Conservation (phyloP, 2,113 vertebrate genomes). For the Coptodon bakossiorum region DNA sequence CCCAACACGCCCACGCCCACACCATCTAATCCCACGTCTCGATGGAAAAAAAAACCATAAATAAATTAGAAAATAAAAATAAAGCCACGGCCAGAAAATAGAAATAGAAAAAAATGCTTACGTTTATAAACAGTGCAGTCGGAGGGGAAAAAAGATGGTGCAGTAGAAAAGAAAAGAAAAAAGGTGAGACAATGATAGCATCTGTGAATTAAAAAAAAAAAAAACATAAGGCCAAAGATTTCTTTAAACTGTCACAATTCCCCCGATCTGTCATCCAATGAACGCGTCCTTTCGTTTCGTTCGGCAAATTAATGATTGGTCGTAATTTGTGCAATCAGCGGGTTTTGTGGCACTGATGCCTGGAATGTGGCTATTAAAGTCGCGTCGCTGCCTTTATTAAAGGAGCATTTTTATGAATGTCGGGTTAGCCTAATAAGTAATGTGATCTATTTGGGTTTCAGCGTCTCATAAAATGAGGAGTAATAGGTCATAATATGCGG, state of each 20-base stretch:
- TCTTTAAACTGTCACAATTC: not conserved
- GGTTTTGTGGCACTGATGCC: not conserved
- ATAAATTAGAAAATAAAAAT: constrained; percentile 20
- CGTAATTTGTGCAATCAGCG: not conserved
- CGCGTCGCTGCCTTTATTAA: constrained; percentile 22
- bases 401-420: constrained; percentile 30
- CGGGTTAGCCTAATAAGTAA: constrained; percentile 27
- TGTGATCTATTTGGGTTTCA: constrained; percentile 44
- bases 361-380: not conserved
- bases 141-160: not conserved
- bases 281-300: constrained; percentile 2
- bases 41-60: constrained; percentile 2
- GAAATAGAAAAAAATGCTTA: not conserved
- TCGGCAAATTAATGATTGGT: not conserved
- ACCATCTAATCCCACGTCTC: constrained; percentile 74
- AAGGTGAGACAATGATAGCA: not conserved
- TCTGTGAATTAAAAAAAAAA: not conserved
- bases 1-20: constrained; percentile 72
- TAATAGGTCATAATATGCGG: constrained; percentile 19
- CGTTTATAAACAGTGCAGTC: not conserved
- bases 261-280: not conserved
- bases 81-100: constrained; percentile 40
- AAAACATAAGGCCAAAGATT: not conserved
- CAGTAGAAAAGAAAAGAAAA: not conserved
- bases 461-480: constrained; percentile 18